phyloP scores from a whole-genome alignment of 53 echinoderm and acorn worm species.

The Henricia sp. region DNA sequence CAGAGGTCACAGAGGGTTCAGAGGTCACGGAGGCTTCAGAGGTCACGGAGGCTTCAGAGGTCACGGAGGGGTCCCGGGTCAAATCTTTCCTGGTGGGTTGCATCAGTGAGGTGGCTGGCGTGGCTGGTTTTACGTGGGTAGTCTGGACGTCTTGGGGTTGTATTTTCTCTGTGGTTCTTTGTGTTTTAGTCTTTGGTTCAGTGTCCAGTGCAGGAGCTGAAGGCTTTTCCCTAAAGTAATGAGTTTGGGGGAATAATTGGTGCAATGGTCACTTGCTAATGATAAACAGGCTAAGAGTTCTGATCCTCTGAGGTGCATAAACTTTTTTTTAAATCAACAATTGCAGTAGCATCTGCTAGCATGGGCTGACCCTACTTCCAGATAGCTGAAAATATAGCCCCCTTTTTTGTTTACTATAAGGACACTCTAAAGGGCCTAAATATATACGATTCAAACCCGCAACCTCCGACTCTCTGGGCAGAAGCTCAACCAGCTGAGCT shows the following conservation, averaged over 20 bases:
- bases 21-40: no score
- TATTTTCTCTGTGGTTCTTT: neutral
- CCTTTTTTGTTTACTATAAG: no score
- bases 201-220: neutral
- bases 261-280: neutral
- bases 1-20: neutral
- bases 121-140: constrained; percentile 12
- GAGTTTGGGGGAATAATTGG: neutral
- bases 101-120: constrained; percentile 81
- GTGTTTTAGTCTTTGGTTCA: neutral
- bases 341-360: neutral
- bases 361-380: no score
- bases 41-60: constrained; percentile 45
- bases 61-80: constrained; percentile 83
- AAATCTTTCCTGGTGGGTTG: constrained; percentile 75
- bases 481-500: no score
- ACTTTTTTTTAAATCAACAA: neutral
- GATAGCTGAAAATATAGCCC: no score
- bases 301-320: no score
- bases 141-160: neutral
- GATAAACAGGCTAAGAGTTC: neutral
- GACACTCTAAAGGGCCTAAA: no score
- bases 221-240: constrained; percentile 1
- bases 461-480: no score
- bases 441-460: no score